Base-by-base conservation (phyloP, 2,797 vertebrate genomes). In the Hoplostethus atlanticus region DNA sequence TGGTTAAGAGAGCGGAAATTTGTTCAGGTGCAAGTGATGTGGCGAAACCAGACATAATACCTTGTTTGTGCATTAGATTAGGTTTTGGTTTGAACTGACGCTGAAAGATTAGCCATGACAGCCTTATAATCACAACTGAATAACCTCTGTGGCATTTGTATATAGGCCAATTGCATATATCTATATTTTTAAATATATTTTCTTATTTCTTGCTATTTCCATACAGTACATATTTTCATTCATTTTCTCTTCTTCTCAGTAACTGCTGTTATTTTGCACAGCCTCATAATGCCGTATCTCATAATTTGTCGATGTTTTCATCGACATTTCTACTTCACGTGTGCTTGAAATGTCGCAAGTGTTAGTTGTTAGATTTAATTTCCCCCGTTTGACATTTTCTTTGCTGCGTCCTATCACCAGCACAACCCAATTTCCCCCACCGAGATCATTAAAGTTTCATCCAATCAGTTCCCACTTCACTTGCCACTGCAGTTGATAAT, bases 41-140 rank as follows among this genome's bases (percentile, higher is more conserved):
- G 17, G 16, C 36, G 64, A 70, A 63, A 64, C 53, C 55, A 64
- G 57, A 56, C 53, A 28, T 52, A 63, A 75, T 62, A 8, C 60
- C 36, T 58, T 67, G 50, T 72, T 75, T 73, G 6, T 51, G 34
- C 16, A 9, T 44, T 1, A 57, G 47, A 68, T 59, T 11, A 51
- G n/a, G 25, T 56, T 71, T 58, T 17, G 36, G 60, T 65, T 61
- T 21, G 11, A 68, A n/a, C 58, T 3, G 36, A 52, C 8, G 17
- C 54, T 51, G 8, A 55, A 12, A 25, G 75, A 75, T 75, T 25
- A 47, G 8, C 2, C 3, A 8, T 13, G 5, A 10, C 42, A 46
- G 1, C 4, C 28, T 34, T 10, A 6, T 34, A 34, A 34, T 5
- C 34, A 5, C 34, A 3, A 21, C 34, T 3, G 2, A 34, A 34